Percentiles rank a stretch among this genome's conserved stretches.
phyloP scores from a whole-genome alignment of 2,113 vertebrate genomes.

The Ifrita kowaldi region DNA sequence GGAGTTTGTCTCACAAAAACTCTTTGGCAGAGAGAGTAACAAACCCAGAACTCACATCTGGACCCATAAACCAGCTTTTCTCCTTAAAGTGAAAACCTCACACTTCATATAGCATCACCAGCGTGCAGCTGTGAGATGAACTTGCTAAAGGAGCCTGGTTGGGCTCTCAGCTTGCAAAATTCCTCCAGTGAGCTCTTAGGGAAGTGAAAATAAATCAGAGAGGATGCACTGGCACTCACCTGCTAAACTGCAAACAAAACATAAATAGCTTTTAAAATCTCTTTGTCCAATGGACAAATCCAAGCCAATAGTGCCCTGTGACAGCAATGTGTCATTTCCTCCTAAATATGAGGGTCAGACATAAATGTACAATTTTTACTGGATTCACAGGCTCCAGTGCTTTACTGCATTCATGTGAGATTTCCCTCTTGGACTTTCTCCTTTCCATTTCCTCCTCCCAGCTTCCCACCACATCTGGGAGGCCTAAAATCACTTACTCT shows the following conservation, averaged over 20 bases:
- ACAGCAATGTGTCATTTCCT: fast-evolving
- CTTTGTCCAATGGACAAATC: neutral
- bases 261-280: neutral
- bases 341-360: neutral
- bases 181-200: neutral
- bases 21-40: neutral
- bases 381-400: neutral
- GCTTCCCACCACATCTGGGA: neutral
- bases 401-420: neutral
- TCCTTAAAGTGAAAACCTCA: neutral
- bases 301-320: neutral
- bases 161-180: neutral
- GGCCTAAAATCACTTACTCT: neutral
- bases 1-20: neutral
- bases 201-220: neutral
- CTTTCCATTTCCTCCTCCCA: neutral
- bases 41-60: neutral
- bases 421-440: neutral
- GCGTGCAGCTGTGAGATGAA: neutral
- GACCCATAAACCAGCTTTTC: neutral
- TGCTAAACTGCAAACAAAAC: neutral
- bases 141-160: neutral
- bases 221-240: neutral
- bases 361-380: neutral
- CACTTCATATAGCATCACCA: neutral